A percentile compares a stretch with the other conserved stretches of the same genome.
These are phyloP conservation scores for Antedon bifida DNA, from an alignment of 35 echinoderm and acorn worm genomes.

Conservation along the genomic window DNA sequence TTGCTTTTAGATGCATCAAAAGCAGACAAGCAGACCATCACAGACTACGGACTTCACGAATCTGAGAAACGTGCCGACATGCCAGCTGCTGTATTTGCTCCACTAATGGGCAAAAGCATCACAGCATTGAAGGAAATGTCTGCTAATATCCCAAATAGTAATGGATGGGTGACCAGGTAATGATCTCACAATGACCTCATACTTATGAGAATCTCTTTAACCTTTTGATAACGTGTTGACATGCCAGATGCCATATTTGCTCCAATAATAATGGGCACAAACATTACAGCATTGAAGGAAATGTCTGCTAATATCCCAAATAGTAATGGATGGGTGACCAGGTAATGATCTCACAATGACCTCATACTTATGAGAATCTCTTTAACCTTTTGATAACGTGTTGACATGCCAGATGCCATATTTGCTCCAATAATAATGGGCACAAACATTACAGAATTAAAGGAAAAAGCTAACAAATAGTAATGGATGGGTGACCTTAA, in stretches of 20 bases:
- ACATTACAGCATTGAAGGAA: slow-evolving; percentile 38
- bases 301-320: slow-evolving; percentile 23
- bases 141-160: slow-evolving; percentile 5
- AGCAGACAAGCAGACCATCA: slow-evolving; percentile 32
- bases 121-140: slow-evolving; percentile 49
- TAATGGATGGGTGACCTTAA: slow-evolving; percentile 48
- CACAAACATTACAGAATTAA: slow-evolving; percentile 32
- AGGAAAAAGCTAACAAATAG: slow-evolving; percentile 27
- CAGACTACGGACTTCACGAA: slow-evolving; percentile 37
- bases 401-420: slow-evolving; percentile 7
- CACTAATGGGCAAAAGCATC: slow-evolving; percentile 28
- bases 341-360: slow-evolving; percentile 13
- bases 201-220: too few relatives aligned
- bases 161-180: slow-evolving; percentile 55
- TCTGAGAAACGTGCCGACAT: slow-evolving; percentile 17
- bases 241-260: slow-evolving; percentile 24
- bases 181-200: background rate
- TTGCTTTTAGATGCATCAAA: slow-evolving; percentile 19
- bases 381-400: too few relatives aligned
- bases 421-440: slow-evolving; percentile 40
- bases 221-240: background rate
- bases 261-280: slow-evolving; percentile 31
- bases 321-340: slow-evolving; percentile 38
- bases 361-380: too few relatives aligned
- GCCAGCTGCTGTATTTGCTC: slow-evolving; percentile 30